These are phyloP conservation scores for Eulemur macaco DNA, from an alignment of 2,113 vertebrate species.

Conservation along the genomic window DNA sequence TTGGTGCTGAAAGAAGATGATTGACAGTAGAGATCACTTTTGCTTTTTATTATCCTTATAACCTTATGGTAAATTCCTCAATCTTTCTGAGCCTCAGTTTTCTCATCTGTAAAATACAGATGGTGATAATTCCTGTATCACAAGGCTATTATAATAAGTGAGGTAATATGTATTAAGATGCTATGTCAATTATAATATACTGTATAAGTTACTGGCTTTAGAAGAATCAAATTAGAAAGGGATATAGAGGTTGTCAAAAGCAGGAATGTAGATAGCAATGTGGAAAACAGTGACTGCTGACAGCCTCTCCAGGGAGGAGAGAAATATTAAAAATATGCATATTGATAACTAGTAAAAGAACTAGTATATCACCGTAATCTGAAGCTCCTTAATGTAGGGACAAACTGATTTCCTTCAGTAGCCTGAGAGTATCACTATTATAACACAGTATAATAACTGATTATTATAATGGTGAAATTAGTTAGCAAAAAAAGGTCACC, in stretches of 20 bases:
- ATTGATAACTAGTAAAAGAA: background rate
- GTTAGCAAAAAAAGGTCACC: background rate
- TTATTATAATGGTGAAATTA: slow-evolving; percentile 27
- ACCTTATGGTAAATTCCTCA: slow-evolving; percentile 30
- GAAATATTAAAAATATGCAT: background rate
- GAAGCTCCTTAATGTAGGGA: background rate
- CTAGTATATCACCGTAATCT: background rate
- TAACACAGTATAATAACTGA: background rate
- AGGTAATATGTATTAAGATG: slow-evolving; percentile 6
- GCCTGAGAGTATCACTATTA: background rate
- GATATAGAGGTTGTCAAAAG: background rate
- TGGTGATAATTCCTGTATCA: background rate
- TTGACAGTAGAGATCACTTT: background rate
- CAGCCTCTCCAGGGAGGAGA: background rate
- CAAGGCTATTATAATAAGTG: slow-evolving; percentile 40
- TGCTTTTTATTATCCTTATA: slow-evolving; percentile 35
- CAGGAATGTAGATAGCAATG: background rate
- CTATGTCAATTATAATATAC: background rate
- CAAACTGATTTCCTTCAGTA: background rate
- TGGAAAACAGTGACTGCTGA: background rate
- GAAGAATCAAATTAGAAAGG: slow-evolving; percentile 18
- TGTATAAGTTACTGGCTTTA: slow-evolving; percentile 40
- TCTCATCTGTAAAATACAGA: slow-evolving; percentile 36
- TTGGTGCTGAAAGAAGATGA: slow-evolving; percentile 31
- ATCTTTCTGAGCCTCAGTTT: background rate